Base-by-base conservation (phyloP, 2,113 vertebrate genomes). In the Dicentrarchus labrax region DNA sequence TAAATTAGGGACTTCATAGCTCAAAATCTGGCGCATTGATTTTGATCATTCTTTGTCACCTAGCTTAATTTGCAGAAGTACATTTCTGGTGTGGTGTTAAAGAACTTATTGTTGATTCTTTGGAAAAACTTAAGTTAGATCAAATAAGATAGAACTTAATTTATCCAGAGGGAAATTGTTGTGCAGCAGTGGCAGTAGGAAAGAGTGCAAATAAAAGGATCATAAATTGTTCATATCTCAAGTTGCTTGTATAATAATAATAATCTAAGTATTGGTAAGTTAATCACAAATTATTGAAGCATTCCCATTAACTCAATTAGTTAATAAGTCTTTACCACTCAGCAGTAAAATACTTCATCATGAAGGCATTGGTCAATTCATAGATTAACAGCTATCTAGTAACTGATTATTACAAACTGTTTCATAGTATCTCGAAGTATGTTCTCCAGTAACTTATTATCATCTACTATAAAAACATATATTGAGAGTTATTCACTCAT, bases 271-370 rank as follows among this genome's bases (percentile, higher is more conserved):
- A 38, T 11, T 54, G 64, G 1, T 30, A 22, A 11, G 36, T 36
- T 19, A 56, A 36, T 51, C 6, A 21, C 66, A 24, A 56, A 74
- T 51, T 30, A 68, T n/a, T 21, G 1, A 82, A 61, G 3, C 38
- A 45, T 41, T 38, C 30, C 30, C 30, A 30, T 30, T 30, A 30
- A 30, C 30, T 30, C 1, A 30, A 30, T 30, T 30, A 30, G 2
- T 30, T 30, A 30, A 30, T 30, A 3, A 30, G 30, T 36, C 19
- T 22, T 22, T 38, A 13, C 8, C 13, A 53, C 8, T 39, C 7
- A 30, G 45, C 60, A 65, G 36, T 47, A 60, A 61, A 51, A 10
- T 66, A 30, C 60, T 71, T 62, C 16, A 79, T 79, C n/a, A 62
- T 79, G 24, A 61, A 30, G 45, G 11, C 5, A 6, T 6, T 43